Evolutionary conservation across 2,113 vertebrate species (phyloP), one percentile per base, ranked within the genome.

Genomic region (Myiagra hebetior): DNA sequence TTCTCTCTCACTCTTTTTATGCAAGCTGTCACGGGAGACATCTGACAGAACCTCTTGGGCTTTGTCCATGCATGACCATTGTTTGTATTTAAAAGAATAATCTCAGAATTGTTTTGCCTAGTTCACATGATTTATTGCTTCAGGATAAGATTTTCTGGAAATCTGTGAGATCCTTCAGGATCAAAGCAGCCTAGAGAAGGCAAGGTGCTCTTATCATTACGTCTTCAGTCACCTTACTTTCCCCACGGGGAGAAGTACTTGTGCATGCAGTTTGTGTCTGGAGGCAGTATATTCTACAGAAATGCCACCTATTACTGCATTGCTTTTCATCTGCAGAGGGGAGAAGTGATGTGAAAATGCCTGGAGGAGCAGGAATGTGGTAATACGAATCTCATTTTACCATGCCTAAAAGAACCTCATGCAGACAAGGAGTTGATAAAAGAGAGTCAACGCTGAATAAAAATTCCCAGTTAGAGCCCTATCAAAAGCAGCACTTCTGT

Each of bases 251-350:
- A 76, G n/a, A 59, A 64, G 46, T 70, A 72, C 72, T 92, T 93
- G 59, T 85, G 53, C 78, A 84, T 93, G 82, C 59, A 93, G 81
- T 73, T 93, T 88, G 79, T 96, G 80, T 72, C 91, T 78, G 59
- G 49, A 78, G 72, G 93, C 77, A 80, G 50, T 13, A 63, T 77
- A 88, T 92, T 85, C 88, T 76, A 47, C 39, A 77, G 83, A 93
- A 96, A 85, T 75, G 56, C 76, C 2, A 6, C 86, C 91, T 88
- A 86, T 74, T 88, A 64, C 91, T 67, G 35, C 35, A 24, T 57
- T 94, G 91, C 85, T 91, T 95, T 90, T 95, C 85, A 87, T 97
- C 84, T 94, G 77, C 84, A 69, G 68, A 91, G 55, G 60, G 59
- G 55, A 64, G 80, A 83, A 85, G 46, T 6, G 3, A 76, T 33